A percentile compares a stretch with the other conserved stretches of the same genome.
phyloP scores from a whole-genome alignment of 2,888 invertebrate genomes.

The Erpobdella octoculata region DNA sequence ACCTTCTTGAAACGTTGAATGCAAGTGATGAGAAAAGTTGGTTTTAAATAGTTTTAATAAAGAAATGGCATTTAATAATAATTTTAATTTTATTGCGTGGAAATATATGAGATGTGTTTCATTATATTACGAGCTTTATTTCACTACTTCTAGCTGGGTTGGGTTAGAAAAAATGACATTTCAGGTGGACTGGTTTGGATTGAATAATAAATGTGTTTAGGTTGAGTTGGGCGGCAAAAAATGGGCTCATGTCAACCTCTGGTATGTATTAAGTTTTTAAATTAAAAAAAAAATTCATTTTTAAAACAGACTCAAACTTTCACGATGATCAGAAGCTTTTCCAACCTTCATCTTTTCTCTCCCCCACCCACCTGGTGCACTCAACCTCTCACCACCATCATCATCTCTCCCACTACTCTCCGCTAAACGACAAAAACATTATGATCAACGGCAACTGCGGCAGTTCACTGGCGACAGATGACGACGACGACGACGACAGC shows the following conservation, averaged over 20 bases:
- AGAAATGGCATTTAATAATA: no score
- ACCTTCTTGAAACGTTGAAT: slow-evolving; percentile 26
- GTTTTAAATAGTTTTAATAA: no score
- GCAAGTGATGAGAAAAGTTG: neutral
- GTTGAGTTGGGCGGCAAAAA: no score
- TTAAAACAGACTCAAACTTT: neutral
- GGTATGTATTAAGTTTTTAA: no score
- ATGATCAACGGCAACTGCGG: neutral
- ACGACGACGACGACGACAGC: neutral
- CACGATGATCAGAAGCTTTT: neutral
- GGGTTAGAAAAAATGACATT: no score
- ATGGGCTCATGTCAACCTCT: no score
- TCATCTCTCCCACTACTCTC: neutral
- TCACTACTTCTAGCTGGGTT: no score
- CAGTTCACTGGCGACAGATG: neutral
- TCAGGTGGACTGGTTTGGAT: no score
- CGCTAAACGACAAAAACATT: slow-evolving; percentile 1
- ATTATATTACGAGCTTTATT: no score
- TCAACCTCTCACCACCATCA: neutral
- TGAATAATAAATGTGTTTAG: no score
- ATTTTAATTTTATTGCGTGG: no score
- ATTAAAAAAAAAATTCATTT: neutral
- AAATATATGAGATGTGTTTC: no score
- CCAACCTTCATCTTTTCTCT: neutral
- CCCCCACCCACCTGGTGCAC: neutral